Base-by-base conservation (phyloP, 2,797 vertebrate species). In the Tangara arthus region DNA sequence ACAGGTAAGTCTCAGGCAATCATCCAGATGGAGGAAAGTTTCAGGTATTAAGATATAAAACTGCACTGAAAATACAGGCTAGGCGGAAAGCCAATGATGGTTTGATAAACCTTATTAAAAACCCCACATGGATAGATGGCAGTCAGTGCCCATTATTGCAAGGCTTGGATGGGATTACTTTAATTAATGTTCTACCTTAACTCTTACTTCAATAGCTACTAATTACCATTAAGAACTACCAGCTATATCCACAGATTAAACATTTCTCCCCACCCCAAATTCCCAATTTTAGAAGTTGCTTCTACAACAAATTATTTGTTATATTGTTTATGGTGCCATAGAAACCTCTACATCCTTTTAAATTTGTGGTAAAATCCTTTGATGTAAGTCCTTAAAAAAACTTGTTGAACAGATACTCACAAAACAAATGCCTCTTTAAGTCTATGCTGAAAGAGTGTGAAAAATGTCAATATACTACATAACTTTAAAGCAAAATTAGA, bases 151-250 rank as follows among this genome's bases (percentile, higher is more conserved):
- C 87, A 93, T 81, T 94, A 82, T 4, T 94, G 34, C 77, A 97
- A 94, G 66, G 86, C 35, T 88, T 83, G 49, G 61, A 82, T 55
- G n/a, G 37, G 47, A 75, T 93, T 91, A 93, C 87, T 92, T 94
- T 91, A 96, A 93, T 82, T 87, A 87, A 88, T 69, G 66, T 73
- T 90, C 93, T 86, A 91, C 82, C 57, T 89, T 92, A 95, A 96
- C 35, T 88, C 55, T 70, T 93, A 65, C 82, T 96, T 93, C 81
- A 94, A 85, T 82, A 78, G 70, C 49, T 94, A 91, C 87, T 95
- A 94, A 94, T 94, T 94, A 87, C 73, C 73, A 81, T 66, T 84
- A 93, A 87, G 69, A 94, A 83, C 93, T 84, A 87, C 47, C 84
- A 70, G 44, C 79, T 91, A 92, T 78, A 92, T 83, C 69, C 11